Conservation (phyloP, 2,113 vertebrate genomes). For the Nibea coibor region DNA sequence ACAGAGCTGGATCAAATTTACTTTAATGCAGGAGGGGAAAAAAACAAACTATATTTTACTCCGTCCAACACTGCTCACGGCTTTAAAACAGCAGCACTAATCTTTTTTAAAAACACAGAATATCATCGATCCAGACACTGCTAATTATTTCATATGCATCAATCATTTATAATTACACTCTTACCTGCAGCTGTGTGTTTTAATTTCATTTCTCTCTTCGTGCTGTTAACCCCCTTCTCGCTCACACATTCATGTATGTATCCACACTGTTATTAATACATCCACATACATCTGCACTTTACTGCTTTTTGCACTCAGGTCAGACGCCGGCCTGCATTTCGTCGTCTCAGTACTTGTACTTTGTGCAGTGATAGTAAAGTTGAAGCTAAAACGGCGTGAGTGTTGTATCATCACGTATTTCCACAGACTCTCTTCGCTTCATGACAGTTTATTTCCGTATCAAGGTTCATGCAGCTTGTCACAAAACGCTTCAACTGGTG, state of each 20-base stretch:
- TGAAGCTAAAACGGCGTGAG: too few relatives aligned
- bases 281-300: too few relatives aligned
- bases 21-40: background rate
- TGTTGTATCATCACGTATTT: background rate
- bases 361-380: too few relatives aligned
- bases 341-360: too few relatives aligned
- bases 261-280: too few relatives aligned
- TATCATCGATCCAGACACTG: background rate
- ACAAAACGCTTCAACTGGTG: background rate
- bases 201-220: too few relatives aligned
- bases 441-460: background rate
- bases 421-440: background rate
- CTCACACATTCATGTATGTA: too few relatives aligned
- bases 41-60: background rate
- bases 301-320: too few relatives aligned
- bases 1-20: background rate
- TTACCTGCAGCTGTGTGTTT: too few relatives aligned
- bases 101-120: background rate
- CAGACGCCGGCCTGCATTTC: too few relatives aligned
- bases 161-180: background rate
- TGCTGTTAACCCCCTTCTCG: too few relatives aligned
- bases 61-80: background rate
- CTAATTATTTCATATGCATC: background rate
- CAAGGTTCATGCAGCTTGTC: background rate
- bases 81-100: background rate